Percentiles rank a stretch among this genome's conserved stretches.
These are phyloP conservation scores for Umimayanthus kanabou DNA, from an alignment of 92 coral and sea anemone species.

Conservation along the genomic window DNA sequence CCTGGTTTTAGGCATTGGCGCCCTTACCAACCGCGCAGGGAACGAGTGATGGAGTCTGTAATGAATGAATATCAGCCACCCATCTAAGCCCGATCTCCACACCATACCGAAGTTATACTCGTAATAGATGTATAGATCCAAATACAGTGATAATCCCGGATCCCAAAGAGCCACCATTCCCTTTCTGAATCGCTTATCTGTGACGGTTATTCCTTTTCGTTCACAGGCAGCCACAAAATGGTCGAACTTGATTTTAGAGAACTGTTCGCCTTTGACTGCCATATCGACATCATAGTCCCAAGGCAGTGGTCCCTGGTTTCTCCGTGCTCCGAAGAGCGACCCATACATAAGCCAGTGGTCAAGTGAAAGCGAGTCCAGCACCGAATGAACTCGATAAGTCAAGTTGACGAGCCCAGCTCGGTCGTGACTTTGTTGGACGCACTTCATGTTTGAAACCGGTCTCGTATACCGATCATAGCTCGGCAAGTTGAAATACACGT, in stretches of 20 bases:
- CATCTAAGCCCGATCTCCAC: slow-evolving; percentile 59
- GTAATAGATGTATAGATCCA: slow-evolving; percentile 58
- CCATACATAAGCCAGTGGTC: slow-evolving; percentile 69
- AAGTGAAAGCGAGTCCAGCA: slow-evolving; percentile 34
- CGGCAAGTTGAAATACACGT: slow-evolving; percentile 21
- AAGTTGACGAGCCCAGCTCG: not conserved
- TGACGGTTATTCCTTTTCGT: slow-evolving; percentile 35
- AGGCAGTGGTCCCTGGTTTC: slow-evolving; percentile 59
- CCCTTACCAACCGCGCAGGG: slow-evolving; percentile 54
- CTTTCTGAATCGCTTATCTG: slow-evolving; percentile 47
- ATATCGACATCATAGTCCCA: slow-evolving; percentile 81
- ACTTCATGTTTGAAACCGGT: not conserved
- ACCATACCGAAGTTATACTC: slow-evolving; percentile 49
- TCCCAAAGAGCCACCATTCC: slow-evolving; percentile 43
- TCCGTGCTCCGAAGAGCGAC: slow-evolving; percentile 50
- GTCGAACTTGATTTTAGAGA: slow-evolving; percentile 31
- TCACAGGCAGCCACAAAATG: slow-evolving; percentile 41
- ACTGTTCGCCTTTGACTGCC: slow-evolving; percentile 57
- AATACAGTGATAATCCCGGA: slow-evolving; percentile 8
- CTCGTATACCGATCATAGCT: slow-evolving; percentile 8
- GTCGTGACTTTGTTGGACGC: not conserved
- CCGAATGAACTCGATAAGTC: not conserved
- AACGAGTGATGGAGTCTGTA: slow-evolving; percentile 57
- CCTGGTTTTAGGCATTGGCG: slow-evolving; percentile 48
- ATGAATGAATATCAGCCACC: slow-evolving; percentile 58